These are phyloP conservation scores for Protula sp. DNA, from an alignment of 2,888 invertebrate species.

Conservation along the genomic window DNA sequence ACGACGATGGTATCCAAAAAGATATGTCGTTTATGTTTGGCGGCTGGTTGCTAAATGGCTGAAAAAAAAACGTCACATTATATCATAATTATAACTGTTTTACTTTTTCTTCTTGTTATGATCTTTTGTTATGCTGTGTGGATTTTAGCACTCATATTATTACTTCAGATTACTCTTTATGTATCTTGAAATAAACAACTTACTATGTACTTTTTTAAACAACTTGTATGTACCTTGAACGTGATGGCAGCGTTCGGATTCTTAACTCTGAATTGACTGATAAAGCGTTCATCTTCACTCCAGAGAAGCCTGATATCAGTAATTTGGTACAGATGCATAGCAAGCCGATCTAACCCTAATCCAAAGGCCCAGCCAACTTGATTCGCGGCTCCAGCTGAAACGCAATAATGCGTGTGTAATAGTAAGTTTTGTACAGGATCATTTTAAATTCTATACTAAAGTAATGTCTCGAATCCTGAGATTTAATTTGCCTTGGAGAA, in stretches of 20 bases:
- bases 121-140: too few species aligned
- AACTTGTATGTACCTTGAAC: slow-evolving; percentile 66
- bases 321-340: slow-evolving; percentile 91
- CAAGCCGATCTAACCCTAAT: slow-evolving; percentile 87
- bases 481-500: too few species aligned
- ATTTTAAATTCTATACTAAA: too few species aligned
- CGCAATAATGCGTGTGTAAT: neutral
- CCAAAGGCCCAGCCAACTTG: slow-evolving; percentile 98
- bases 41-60: slow-evolving; percentile 77
- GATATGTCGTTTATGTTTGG: slow-evolving; percentile 88
- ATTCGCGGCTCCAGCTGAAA: slow-evolving; percentile 70
- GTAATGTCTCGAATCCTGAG: too few species aligned
- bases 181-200: too few species aligned
- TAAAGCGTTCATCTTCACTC: slow-evolving; percentile 87
- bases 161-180: too few species aligned
- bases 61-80: slow-evolving; percentile 25
- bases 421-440: too few species aligned
- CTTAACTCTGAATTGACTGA: slow-evolving; percentile 77
- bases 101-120: too few species aligned
- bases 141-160: too few species aligned
- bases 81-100: neutral
- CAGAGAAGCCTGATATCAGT: slow-evolving; percentile 96
- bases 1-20: slow-evolving; percentile 80
- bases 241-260: slow-evolving; percentile 64
- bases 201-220: too few species aligned